Base-by-base conservation (phyloP, 2,888 invertebrate genomes). In the Lasioglossum oenotherae region DNA sequence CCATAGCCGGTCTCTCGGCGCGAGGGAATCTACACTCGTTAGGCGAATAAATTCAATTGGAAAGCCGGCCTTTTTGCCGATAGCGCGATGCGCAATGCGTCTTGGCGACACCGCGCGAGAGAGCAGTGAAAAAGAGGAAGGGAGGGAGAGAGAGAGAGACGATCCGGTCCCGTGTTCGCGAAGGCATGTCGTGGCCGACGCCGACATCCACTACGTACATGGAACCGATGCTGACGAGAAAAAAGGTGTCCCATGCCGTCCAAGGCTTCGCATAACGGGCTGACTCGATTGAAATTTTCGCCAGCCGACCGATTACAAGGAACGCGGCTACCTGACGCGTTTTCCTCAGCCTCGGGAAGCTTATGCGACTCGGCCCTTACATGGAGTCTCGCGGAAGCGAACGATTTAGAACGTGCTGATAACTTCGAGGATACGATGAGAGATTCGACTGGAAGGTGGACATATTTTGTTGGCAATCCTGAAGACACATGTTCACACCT, bases 11-110 rank as follows among this genome's bases (percentile, higher is more conserved):
- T 23, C 53, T 53, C 60, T 60, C 83, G 88, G 88, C 86, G 73
- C 86, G 74, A 78, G 80, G 76, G 81, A 84, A 80, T 87, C 86
- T 85, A 86, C 86, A 90, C 92, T 92, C 92, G 92, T 92, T 91
- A 91, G 85, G 81, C 86, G 91, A 91, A 92, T 92, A 92, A 92
- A 93, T 93, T 92, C 92, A 92, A 93, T 93, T 90, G 93, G 89
- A 91, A 90, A 88, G 78, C 81, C 78, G 76, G 81, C 82, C 90
- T 92, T 93, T 93, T 93, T 92, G 90, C 89, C 89, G 88, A 91
- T 91, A 81, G 85, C 82, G 77, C 76, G 81, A 92, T 92, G 92
- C 92, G 93, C 93, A 92, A 94, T 93, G 92, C 92, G 92, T 93
- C 94, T 92, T 92, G 89, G 93, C 90, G 93, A 94, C 92, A 94